phyloP scores from a whole-genome alignment of 2,797 vertebrate species.

The Orientallactaga sibirica region DNA sequence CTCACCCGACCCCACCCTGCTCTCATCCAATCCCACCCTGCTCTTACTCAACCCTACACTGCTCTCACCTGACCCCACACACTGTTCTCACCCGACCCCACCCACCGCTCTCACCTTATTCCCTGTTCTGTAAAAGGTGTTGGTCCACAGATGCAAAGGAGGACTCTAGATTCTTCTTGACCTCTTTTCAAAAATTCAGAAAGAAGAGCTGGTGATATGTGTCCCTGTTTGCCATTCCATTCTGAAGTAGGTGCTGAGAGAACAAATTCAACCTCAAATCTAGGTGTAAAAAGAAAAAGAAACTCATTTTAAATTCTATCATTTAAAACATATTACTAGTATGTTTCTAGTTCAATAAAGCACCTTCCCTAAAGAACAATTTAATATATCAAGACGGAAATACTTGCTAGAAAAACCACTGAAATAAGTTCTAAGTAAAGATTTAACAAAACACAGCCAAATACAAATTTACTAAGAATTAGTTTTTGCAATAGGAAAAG shows the following conservation, averaged over 20 bases:
- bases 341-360: conserved; percentile 45
- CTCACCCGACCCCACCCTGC: too few species aligned
- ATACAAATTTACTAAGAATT: not conserved
- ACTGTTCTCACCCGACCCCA: too few species aligned
- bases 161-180: conserved; percentile 89
- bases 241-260: conserved; percentile 92
- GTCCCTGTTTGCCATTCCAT: conserved; percentile 92
- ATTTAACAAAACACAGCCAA: conserved; percentile 23
- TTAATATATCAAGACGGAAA: conserved; percentile 17
- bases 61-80: too few species aligned
- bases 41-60: too few species aligned
- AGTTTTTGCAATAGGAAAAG: conserved; percentile 3
- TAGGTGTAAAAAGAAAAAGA: conserved; percentile 82
- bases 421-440: not conserved
- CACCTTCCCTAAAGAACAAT: not conserved
- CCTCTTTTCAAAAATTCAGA: conserved; percentile 89
- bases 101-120: conserved; percentile 88
- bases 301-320: conserved; percentile 49
- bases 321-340: conserved; percentile 11
- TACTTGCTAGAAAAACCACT: not conserved
- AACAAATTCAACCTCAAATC: conserved; percentile 94
- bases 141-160: conserved; percentile 95
- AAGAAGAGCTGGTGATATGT: conserved; percentile 90
- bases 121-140: conserved; percentile 93
- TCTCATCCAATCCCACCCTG: too few species aligned